phyloP scores from a whole-genome alignment of 2,888 invertebrate species.

The Argyra leucocephala region DNA sequence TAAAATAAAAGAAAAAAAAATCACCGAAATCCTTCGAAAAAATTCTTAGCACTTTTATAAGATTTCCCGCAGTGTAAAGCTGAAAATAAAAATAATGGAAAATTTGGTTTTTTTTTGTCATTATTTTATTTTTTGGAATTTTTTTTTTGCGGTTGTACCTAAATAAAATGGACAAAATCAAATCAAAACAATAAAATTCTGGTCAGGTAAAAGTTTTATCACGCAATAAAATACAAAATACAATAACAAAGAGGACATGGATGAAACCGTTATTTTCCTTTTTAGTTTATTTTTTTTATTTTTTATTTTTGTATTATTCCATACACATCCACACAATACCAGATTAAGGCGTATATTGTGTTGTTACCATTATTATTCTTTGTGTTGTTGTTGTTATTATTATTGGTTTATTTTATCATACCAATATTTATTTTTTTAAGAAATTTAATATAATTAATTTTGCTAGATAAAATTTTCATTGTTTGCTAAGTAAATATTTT shows the following conservation, averaged over 20 bases:
- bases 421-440: neutral
- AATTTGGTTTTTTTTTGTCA: neutral
- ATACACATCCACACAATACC: neutral
- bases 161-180: constrained; percentile 6
- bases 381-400: neutral
- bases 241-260: neutral
- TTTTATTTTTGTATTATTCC: too few relatives aligned
- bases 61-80: constrained; percentile 1
- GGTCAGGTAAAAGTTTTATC: constrained; percentile 11
- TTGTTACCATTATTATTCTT: neutral
- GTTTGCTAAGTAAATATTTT: neutral
- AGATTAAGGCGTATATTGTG: neutral
- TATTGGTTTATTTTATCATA: neutral
- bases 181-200: constrained; percentile 8
- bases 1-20: neutral
- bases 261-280: neutral
- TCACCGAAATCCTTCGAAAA: neutral
- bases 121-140: neutral
- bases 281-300: neutral
- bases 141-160: neutral
- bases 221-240: constrained; percentile 8
- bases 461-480: neutral
- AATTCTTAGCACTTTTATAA: neutral
- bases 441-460: neutral
- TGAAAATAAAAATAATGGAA: neutral